Percentiles rank a stretch among this genome's conserved stretches.
Conservation (phyloP, 2,888 invertebrate genomes). For the Balanococcus diminutus region DNA sequence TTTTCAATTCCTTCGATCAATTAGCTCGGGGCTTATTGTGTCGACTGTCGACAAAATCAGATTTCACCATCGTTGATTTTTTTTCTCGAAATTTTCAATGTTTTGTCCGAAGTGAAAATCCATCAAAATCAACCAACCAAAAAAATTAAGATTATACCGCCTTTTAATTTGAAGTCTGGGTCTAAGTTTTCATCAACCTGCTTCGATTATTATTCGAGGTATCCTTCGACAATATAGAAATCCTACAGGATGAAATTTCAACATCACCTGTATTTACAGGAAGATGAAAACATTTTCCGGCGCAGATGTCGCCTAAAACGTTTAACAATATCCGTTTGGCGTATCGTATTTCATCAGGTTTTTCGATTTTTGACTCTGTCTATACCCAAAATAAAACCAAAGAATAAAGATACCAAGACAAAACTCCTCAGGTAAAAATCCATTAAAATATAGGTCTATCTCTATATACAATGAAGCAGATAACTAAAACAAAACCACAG, state of each 20-base stretch:
- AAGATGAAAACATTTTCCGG: neutral
- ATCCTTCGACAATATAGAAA: neutral
- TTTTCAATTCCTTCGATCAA: too few relatives aligned
- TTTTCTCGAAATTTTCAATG: too few relatives aligned
- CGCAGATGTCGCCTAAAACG: conserved; percentile 32
- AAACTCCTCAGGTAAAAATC: neutral
- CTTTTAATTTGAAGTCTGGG: too few relatives aligned
- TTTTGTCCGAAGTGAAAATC: too few relatives aligned
- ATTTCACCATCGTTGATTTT: too few relatives aligned
- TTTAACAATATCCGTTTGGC: neutral
- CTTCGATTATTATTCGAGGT: neutral
- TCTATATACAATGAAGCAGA: neutral
- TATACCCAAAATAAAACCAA: neutral
- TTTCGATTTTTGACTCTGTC: conserved; percentile 4
- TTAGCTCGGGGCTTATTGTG: too few relatives aligned
- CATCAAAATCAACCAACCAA: too few relatives aligned
- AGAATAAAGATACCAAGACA: neutral
- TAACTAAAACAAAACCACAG: neutral
- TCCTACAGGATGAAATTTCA: neutral
- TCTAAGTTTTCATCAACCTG: neutral
- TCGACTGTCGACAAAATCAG: too few relatives aligned
- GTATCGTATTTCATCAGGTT: conserved; percentile 33
- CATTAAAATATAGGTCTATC: neutral
- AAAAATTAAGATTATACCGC: too few relatives aligned
- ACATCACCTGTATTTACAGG: conserved; percentile 21